phyloP scores from a whole-genome alignment of 2,113 vertebrate genomes.

The Upupa epops region DNA sequence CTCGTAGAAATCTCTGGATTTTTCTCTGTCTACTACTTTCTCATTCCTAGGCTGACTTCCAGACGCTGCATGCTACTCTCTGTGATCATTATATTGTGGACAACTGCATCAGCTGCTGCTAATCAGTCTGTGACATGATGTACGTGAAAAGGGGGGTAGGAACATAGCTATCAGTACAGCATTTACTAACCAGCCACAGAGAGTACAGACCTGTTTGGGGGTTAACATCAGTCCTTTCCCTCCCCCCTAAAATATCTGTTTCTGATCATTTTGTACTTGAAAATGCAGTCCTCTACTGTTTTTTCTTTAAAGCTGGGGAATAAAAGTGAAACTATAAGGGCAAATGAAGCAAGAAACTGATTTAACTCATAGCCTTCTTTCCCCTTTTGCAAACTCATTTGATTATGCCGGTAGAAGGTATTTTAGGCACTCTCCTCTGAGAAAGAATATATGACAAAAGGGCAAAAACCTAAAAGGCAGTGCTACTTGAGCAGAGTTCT shows the following conservation, averaged over 20 bases:
- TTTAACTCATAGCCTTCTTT: conserved; percentile 11
- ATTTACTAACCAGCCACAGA: background rate
- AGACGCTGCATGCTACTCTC: background rate
- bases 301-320: background rate
- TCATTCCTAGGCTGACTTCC: background rate
- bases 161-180: background rate
- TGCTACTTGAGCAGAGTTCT: background rate
- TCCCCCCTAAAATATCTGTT: background rate
- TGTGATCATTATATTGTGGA: background rate
- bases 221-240: background rate
- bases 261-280: background rate
- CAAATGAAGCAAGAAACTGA: background rate
- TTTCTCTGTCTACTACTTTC: background rate
- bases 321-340: background rate
- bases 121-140: conserved; percentile 8
- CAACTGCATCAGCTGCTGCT: conserved; percentile 22
- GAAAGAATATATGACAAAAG: background rate
- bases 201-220: background rate
- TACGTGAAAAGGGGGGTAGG: background rate
- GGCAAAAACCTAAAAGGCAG: background rate
- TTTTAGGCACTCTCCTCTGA: background rate
- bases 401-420: background rate
- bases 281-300: background rate
- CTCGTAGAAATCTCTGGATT: background rate
- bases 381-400: background rate